Conservation (phyloP, 2,113 vertebrate genomes). For the Dicrurus megarhynchus region DNA sequence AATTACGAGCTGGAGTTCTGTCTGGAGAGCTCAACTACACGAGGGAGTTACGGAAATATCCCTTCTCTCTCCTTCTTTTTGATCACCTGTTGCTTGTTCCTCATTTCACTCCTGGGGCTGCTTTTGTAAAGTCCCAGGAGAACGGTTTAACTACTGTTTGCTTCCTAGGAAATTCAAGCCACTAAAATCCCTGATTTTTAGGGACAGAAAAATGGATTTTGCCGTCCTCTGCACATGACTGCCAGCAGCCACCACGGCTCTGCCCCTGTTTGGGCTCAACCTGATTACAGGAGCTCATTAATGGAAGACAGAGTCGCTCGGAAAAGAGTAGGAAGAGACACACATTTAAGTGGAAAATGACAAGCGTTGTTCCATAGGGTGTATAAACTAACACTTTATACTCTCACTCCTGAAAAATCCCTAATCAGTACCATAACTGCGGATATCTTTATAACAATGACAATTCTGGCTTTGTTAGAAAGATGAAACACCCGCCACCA, state of each 20-base stretch:
- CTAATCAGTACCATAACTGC: constrained; percentile 1
- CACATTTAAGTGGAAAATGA: background rate
- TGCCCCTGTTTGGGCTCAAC: background rate
- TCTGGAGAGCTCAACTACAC: background rate
- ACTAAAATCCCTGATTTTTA: background rate
- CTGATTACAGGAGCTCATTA: constrained; percentile 51
- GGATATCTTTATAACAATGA: constrained; percentile 21
- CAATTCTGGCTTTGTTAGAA: constrained; percentile 44
- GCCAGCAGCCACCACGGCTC: background rate
- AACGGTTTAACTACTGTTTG: background rate
- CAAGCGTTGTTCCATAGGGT: background rate
- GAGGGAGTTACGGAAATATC: background rate
- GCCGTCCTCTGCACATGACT: background rate
- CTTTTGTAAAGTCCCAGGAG: background rate
- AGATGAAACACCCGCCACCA: constrained; percentile 35
- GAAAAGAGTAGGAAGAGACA: constrained; percentile 31
- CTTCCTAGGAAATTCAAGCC: background rate
- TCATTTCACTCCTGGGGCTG: background rate
- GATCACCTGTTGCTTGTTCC: background rate
- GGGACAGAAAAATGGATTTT: background rate
- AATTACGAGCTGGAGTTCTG: background rate
- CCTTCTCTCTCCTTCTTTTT: background rate
- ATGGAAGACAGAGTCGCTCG: background rate
- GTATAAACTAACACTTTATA: constrained; percentile 55
- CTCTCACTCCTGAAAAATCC: constrained; percentile 45